Conservation (phyloP, 2,888 invertebrate genomes). For the Drosophila borborema region DNA sequence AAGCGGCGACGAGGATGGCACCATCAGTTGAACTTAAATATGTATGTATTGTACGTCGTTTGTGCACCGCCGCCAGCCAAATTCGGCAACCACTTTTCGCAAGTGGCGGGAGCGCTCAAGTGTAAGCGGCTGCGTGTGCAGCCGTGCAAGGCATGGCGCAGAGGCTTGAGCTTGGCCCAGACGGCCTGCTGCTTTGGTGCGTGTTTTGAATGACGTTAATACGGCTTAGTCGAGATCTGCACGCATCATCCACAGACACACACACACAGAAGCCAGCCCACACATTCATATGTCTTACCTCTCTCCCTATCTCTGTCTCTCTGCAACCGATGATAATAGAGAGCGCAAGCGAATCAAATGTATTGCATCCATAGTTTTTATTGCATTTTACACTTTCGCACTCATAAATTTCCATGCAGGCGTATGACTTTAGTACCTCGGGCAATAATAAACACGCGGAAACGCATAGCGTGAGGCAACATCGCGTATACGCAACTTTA, state of each 20-base stretch:
- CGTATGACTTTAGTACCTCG: constrained; percentile 34
- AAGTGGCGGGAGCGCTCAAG: constrained; percentile 33
- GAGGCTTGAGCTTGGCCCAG: background rate
- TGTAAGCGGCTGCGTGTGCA: constrained; percentile 51
- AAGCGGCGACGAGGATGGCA: constrained; percentile 52
- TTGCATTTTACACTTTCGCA: constrained; percentile 13
- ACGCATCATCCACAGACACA: constrained; percentile 25
- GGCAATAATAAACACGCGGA: constrained; percentile 35
- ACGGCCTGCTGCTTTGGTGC: constrained; percentile 48
- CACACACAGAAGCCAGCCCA: background rate
- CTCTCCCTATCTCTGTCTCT: background rate
- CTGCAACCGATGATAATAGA: constrained; percentile 44
- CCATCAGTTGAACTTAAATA: constrained; percentile 38
- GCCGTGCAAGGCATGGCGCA: constrained; percentile 33
- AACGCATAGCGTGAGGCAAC: constrained; percentile 24
- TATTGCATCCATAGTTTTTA: constrained; percentile 21
- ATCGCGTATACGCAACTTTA: constrained; percentile 59
- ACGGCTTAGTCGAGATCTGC: constrained; percentile 64
- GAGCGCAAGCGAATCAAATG: constrained; percentile 22
- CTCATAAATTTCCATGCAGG: constrained; percentile 6
- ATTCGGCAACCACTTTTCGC: constrained; percentile 53
- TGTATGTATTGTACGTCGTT: constrained; percentile 55
- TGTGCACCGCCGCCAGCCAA: constrained; percentile 51
- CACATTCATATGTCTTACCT: background rate
- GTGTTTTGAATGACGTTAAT: constrained; percentile 76